A percentile compares a stretch with the other conserved stretches of the same genome.
These are phyloP conservation scores for Rhizomys pruinosus DNA, from an alignment of 2,113 vertebrate species.

Conservation along the genomic window DNA sequence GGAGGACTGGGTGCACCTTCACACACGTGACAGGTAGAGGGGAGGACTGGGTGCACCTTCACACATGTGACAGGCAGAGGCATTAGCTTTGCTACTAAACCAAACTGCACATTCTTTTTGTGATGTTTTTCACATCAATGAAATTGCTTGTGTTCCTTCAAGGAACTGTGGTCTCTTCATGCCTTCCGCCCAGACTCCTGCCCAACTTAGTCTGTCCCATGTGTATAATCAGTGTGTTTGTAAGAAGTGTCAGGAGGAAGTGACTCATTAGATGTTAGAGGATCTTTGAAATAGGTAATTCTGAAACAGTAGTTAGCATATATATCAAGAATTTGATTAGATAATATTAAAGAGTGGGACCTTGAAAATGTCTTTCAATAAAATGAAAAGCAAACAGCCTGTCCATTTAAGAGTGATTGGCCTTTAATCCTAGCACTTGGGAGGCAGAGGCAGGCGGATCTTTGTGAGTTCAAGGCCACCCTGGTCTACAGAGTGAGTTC, in stretches of 20 bases:
- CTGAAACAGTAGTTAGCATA: neutral
- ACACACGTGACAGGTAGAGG: too few species aligned
- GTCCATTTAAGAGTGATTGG: neutral
- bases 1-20: too few species aligned
- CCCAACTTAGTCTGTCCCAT: neutral
- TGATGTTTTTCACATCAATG: neutral
- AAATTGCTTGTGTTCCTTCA: neutral
- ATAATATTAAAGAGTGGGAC: neutral
- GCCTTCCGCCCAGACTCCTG: neutral
- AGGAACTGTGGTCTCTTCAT: neutral
- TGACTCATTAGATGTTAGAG: neutral
- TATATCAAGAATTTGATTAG: neutral
- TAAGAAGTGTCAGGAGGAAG: neutral
- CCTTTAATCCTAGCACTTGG: too few species aligned
- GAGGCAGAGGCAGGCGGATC: too few species aligned
- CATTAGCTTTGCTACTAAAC: constrained; percentile 4
- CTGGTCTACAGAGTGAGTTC: too few species aligned
- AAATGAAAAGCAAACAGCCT: neutral
- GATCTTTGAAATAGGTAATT: neutral
- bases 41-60: too few species aligned
- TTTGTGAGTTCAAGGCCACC: too few species aligned
- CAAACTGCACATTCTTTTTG: neutral
- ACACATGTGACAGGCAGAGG: too few species aligned
- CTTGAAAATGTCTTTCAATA: neutral
- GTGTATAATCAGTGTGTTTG: neutral